phyloP scores from a whole-genome alignment of 2,797 vertebrate genomes.

The Brachymystax lenok region DNA sequence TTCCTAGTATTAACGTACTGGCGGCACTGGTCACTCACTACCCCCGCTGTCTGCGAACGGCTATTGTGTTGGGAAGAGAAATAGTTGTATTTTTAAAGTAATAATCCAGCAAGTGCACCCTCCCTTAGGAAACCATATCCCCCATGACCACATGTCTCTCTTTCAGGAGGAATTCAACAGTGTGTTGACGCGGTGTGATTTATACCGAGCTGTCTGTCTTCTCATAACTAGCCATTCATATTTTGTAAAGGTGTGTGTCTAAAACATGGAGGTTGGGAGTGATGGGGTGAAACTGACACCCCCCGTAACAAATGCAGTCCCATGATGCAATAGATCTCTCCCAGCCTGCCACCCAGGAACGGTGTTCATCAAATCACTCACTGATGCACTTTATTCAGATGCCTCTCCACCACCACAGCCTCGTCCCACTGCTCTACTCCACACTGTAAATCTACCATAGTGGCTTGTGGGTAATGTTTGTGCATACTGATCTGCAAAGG shows the following conservation, averaged over 20 bases:
- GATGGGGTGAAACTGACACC: slow-evolving; percentile 20
- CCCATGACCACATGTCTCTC: slow-evolving; percentile 36
- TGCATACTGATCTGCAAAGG: neutral
- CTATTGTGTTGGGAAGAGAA: neutral
- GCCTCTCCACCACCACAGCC: neutral
- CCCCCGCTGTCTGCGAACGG: neutral
- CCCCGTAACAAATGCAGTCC: slow-evolving; percentile 31
- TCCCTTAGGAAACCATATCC: slow-evolving; percentile 24
- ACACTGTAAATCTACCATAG: slow-evolving; percentile 25
- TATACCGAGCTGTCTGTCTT: slow-evolving; percentile 33
- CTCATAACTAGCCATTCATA: slow-evolving; percentile 43
- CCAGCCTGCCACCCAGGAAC: slow-evolving; percentile 31
- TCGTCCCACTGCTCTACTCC: neutral
- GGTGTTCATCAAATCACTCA: slow-evolving; percentile 50
- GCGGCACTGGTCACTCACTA: neutral
- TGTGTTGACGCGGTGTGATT: slow-evolving; percentile 40
- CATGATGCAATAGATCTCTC: slow-evolving; percentile 25
- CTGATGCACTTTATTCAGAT: slow-evolving; percentile 4
- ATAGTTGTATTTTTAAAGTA: neutral
- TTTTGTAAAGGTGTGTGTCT: slow-evolving; percentile 25
- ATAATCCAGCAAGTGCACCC: neutral
- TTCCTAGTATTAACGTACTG: neutral
- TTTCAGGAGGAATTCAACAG: slow-evolving; percentile 18
- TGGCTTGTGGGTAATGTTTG: neutral
- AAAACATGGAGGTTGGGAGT: slow-evolving; percentile 1